Evolutionary conservation across 2,888 invertebrate species (phyloP), one percentile per base, ranked within the genome.

Genomic region (Tachina grossa): DNA sequence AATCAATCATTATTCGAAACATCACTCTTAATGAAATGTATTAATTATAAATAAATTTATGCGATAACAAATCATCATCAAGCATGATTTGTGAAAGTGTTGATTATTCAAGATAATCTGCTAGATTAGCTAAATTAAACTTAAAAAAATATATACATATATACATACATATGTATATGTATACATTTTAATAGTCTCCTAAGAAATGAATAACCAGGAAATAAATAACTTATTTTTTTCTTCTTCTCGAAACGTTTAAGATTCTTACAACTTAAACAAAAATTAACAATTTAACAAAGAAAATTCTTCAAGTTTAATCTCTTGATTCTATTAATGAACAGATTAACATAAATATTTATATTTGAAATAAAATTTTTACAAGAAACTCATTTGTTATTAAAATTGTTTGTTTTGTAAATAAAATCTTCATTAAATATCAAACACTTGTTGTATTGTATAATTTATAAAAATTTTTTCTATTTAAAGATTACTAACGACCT

Each of bases 371-470:
- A 72, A 74, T 76, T 85, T 79, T 85, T 79, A 59, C 79, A 85
- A 85, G 72, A 80, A 74, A 80, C 79, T 80, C 55, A 83, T 83
- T 83, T 85, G 76, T 80, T 72, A 85, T 83, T 85, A 53, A 75
- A 72, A 76, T 84, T 69, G 47, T 43, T 51, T 59, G 31, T 51
- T 65, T 71, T 57, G 16, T 49, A 22, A 41, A 71, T 31, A 59
- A 57, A 57, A 43, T 71, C 41, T 43, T 16, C 55, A 51, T 55
- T 53, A 59, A 81, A 69, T 41, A 71, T 69, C 63, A 65, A 43
- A 49, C 59, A 51, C 10, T 59, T 39, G 31, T 31, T 31, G 31
- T 0, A 31, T 31, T 31, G 61, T 19, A 57, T 83, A 65, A 65
- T 71, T 71, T 71, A 65, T 51, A 47, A 22, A 45, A 13, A 53